Evolutionary conservation across 2,797 vertebrate genomes (phyloP).

Genomic region (Myotis findleyi): DNA sequence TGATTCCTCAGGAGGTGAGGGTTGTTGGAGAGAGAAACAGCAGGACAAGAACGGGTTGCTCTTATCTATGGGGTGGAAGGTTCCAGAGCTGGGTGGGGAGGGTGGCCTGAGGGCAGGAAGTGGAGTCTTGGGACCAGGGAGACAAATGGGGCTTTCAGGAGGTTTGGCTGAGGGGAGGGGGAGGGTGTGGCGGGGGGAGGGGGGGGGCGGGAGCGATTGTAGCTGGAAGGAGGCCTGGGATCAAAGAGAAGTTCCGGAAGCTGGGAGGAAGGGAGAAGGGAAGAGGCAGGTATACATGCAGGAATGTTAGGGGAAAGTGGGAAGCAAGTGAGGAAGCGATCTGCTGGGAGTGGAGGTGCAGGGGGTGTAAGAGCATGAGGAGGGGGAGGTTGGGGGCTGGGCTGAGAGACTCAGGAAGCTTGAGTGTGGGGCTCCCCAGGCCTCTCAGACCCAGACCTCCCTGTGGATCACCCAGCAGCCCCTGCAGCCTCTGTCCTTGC

Average conservation of each 20-base stretch:
- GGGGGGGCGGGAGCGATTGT: accelerated
- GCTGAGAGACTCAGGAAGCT: background rate
- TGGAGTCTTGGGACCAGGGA: background rate
- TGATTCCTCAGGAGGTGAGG: background rate
- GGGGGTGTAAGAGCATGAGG: background rate
- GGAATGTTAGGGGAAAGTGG: background rate
- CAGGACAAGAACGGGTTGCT: background rate
- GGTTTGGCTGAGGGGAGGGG: background rate
- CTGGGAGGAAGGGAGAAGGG: background rate
- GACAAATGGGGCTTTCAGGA: background rate
- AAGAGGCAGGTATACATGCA: background rate
- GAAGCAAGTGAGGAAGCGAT: too few relatives aligned
- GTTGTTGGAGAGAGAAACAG: too few relatives aligned
- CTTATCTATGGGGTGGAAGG: background rate
- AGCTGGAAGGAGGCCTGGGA: background rate
- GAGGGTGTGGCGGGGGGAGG: too few relatives aligned
- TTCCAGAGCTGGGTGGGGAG: background rate
- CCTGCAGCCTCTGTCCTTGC: background rate
- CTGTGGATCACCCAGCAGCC: background rate
- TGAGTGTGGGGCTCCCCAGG: background rate
- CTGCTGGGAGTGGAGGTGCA: too few relatives aligned
- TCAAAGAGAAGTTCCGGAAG: background rate
- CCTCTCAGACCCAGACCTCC: background rate
- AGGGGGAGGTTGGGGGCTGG: background rate
- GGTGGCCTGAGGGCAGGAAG: background rate